Evolutionary conservation across 2,888 invertebrate genomes (phyloP).

Genomic region (Asteroscopus sphinx): DNA sequence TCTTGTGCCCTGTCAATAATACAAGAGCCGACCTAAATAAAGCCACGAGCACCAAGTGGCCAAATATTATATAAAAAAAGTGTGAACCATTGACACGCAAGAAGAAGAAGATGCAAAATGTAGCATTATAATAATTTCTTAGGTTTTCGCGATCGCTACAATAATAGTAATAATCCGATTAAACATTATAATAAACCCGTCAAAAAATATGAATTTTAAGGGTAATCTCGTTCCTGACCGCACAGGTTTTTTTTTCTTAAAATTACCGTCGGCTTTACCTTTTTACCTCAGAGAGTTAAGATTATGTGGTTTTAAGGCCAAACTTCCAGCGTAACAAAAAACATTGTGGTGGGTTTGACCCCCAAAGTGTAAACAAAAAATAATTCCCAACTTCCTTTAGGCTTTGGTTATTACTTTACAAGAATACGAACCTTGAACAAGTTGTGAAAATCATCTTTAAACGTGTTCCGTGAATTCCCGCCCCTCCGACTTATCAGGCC

Average conservation of each 20-base stretch:
- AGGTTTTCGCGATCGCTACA: no score
- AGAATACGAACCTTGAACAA: conserved; percentile 44
- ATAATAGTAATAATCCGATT: no score
- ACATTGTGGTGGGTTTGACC: conserved; percentile 27
- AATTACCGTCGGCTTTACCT: conserved; percentile 10
- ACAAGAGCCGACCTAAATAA: no score
- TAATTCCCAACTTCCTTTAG: conserved; percentile 29
- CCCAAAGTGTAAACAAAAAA: conserved; percentile 49
- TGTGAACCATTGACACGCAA: no score
- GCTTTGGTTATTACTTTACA: conserved; percentile 50
- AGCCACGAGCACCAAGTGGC: no score
- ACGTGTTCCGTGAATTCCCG: conserved; percentile 10
- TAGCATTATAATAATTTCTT: no score
- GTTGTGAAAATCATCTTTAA: conserved; percentile 38
- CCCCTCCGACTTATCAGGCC: conserved; percentile 28
- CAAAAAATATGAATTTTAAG: no score
- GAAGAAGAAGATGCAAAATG: no score
- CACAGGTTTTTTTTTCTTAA: conserved; percentile 15
- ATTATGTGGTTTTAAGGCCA: conserved; percentile 29
- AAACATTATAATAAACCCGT: no score
- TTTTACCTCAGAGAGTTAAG: conserved; percentile 24
- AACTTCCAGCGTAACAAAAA: conserved; percentile 33
- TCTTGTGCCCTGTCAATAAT: no score
- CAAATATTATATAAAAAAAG: no score
- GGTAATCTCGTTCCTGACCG: no score